These are phyloP conservation scores for Steromphala cineraria DNA, from an alignment of 2,888 invertebrate genomes.

Conservation along the genomic window DNA sequence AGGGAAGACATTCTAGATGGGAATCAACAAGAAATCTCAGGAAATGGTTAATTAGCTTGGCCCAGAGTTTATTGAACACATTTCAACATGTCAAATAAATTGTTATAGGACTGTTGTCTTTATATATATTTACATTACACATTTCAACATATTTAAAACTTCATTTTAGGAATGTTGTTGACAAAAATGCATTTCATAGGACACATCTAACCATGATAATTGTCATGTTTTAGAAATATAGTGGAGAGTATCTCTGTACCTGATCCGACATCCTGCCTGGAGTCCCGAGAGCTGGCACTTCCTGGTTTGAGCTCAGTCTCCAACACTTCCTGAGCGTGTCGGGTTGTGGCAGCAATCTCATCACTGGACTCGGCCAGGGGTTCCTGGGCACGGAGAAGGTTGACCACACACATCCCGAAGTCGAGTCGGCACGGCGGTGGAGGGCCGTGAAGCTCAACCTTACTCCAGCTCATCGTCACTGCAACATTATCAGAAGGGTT, in stretches of 20 bases:
- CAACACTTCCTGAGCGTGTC: slow-evolving; percentile 62
- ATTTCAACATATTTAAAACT: too few species aligned
- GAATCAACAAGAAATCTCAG: too few species aligned
- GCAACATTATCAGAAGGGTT: slow-evolving; percentile 7
- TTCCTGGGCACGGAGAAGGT: slow-evolving; percentile 45
- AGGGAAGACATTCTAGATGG: too few species aligned
- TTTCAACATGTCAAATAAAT: too few species aligned
- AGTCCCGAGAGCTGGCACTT: slow-evolving; percentile 61
- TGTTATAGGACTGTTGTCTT: too few species aligned
- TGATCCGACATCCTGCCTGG: slow-evolving; percentile 46
- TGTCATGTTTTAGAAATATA: too few species aligned
- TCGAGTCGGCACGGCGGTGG: slow-evolving; percentile 72
- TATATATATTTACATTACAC: too few species aligned
- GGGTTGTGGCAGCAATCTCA: slow-evolving; percentile 42
- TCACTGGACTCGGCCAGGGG: slow-evolving; percentile 20
- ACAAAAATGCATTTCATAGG: too few species aligned
- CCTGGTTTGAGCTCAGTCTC: slow-evolving; percentile 66
- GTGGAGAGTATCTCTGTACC: slow-evolving; percentile 20
- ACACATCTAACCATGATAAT: too few species aligned
- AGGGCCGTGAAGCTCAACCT: slow-evolving; percentile 66
- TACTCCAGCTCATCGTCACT: slow-evolving; percentile 67
- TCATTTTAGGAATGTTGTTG: too few species aligned
- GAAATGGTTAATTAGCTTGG: too few species aligned
- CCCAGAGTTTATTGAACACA: too few species aligned
- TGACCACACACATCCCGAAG: slow-evolving; percentile 69